Evolutionary conservation across 2,888 invertebrate species (phyloP), one percentile per base, ranked within the genome.

Genomic region (Archips crataeganus): DNA sequence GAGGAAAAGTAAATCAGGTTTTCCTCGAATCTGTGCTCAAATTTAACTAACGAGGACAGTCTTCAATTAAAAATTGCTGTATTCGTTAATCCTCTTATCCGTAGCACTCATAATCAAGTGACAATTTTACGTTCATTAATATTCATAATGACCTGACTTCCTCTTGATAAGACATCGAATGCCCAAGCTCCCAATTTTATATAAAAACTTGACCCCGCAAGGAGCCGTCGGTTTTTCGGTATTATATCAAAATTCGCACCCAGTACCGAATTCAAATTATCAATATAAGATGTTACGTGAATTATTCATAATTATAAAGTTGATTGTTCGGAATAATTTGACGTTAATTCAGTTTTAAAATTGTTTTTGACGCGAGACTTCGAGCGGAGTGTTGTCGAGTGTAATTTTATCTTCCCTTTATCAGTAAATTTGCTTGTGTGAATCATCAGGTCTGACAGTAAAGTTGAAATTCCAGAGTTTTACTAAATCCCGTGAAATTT

Each of bases 11-110:
- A 49, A 49, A n/a, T 49, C n/a, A 3, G 3, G 3, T 10, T 47
- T 0, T 11, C 11, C 10, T 11, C 45, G 3, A 47, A 47, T 11
- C 11, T 47, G 10, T 10, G 10, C 10, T 47, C 45, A 47, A 47
- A 3, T 11, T 47, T 11, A 47, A 47, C 23, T 23, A 15, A 54
- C 51, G 15, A 54, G 3, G 32, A 57, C 10, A 10, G 6, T 11
- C 23, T 32, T 57, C 57, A 69, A 69, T 71, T 71, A 66, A 66
- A 67, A 71, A 71, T 36, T 61, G 71, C 71, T 67, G 60, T 66
- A 45, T 49, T 54, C 59, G 45, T 54, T 23, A 51, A 67, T 45
- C 36, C 49, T 11, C 61, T 34, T 23, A 13, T 23, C 62, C 42
- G n/a, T 23, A 3, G 42, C 47, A 11, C 65, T 61, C 54, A 39